Evolutionary conservation across 2,113 vertebrate species (phyloP).

Genomic region (Platysteira castanea): DNA sequence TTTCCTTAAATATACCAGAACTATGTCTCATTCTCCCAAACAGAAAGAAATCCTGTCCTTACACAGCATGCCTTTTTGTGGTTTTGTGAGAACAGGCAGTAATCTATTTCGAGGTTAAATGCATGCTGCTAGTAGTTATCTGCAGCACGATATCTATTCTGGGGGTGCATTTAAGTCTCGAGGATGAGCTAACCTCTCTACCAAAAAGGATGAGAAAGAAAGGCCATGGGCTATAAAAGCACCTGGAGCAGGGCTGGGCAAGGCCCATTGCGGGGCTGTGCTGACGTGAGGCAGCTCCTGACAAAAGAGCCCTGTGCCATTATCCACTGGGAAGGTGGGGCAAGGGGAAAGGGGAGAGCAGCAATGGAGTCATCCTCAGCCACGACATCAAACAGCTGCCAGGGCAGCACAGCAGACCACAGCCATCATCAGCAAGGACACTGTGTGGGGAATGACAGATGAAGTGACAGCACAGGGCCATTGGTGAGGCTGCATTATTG

Average conservation of each 20-base stretch:
- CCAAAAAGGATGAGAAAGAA: not conserved
- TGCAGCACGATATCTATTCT: not conserved
- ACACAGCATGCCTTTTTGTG: not conserved
- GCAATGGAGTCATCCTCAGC: not conserved
- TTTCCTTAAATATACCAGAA: not conserved
- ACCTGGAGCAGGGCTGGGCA: not conserved
- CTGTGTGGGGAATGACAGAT: not conserved
- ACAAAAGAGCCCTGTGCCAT: not conserved
- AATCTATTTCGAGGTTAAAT: not conserved
- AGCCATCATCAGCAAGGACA: not conserved
- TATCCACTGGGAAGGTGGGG: not conserved
- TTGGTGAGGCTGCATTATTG: not conserved
- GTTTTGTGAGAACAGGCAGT: not conserved
- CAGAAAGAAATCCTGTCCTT: not conserved
- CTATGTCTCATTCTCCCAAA: not conserved
- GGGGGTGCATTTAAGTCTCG: not conserved
- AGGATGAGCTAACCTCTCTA: not conserved
- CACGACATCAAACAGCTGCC: not conserved
- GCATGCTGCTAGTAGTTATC: not conserved
- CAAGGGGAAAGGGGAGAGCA: not conserved
- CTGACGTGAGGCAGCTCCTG: not conserved
- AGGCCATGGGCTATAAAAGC: rapidly evolving
- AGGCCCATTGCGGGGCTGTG: rapidly evolving
- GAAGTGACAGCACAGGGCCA: not conserved
- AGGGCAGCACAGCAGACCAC: not conserved